Conservation (phyloP, 2,888 invertebrate genomes). For the Leucophenga montana region DNA sequence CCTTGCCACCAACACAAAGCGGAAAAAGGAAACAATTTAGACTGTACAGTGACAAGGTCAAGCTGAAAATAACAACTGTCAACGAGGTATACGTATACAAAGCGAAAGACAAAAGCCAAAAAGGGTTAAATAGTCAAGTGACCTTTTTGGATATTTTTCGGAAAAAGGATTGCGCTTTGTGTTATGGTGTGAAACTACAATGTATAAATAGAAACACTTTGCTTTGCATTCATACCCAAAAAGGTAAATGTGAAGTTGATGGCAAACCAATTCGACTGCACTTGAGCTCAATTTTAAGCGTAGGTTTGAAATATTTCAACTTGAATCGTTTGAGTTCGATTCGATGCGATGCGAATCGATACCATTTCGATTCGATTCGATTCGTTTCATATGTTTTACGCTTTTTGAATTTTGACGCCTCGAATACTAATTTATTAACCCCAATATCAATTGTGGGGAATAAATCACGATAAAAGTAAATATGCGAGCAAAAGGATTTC, state of each 20-base stretch:
- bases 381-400: background rate
- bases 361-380: too few relatives aligned
- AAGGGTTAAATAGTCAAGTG: conserved; percentile 58
- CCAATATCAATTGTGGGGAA: conserved; percentile 63
- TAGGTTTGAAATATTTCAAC: conserved; percentile 28
- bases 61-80: conserved; percentile 37
- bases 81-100: conserved; percentile 41
- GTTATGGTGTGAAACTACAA: background rate
- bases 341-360: conserved; percentile 25
- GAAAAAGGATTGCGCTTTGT: background rate
- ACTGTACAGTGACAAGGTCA: conserved; percentile 10
- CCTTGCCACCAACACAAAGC: too few relatives aligned
- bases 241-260: background rate
- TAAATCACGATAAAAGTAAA: conserved; percentile 65
- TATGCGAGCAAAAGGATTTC: conserved; percentile 56
- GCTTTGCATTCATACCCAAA: background rate
- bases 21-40: too few relatives aligned
- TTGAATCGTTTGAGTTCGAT: conserved; percentile 22
- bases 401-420: conserved; percentile 20
- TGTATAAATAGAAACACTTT: background rate
- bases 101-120: conserved; percentile 31
- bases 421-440: conserved; percentile 58
- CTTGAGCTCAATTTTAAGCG: conserved; percentile 59
- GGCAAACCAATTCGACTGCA: conserved; percentile 48
- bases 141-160: conserved; percentile 40